Evolutionary conservation across 2,888 invertebrate species (phyloP).

Genomic region (Tenthredo distinguenda): DNA sequence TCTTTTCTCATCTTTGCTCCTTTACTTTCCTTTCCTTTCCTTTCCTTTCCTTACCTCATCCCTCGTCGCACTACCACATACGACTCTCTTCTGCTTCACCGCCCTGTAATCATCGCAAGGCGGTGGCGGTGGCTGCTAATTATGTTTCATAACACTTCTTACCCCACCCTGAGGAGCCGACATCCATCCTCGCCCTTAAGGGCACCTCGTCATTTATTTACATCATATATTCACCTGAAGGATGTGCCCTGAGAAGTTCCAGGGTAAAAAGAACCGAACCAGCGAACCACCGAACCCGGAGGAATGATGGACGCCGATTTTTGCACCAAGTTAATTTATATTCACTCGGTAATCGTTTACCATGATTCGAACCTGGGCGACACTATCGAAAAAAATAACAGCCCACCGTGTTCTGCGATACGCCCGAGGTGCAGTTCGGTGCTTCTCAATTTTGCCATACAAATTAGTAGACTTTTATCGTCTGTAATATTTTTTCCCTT

Average conservation of each 20-base stretch:
- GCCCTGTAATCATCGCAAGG: constrained; percentile 79
- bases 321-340: not conserved
- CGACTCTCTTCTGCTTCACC: constrained; percentile 70
- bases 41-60: constrained; percentile 35
- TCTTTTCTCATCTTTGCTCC: constrained; percentile 60
- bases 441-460: not conserved
- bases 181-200: constrained; percentile 74
- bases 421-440: not conserved
- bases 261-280: constrained; percentile 1
- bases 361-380: not conserved
- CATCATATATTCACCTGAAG: constrained; percentile 76
- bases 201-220: constrained; percentile 78
- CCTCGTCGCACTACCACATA: constrained; percentile 54
- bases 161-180: constrained; percentile 69
- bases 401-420: not conserved
- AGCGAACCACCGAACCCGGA: not conserved
- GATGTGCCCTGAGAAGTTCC: constrained; percentile 34
- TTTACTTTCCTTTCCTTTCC: constrained; percentile 38
- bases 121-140: constrained; percentile 78
- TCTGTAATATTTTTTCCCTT: not conserved
- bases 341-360: constrained; percentile 38
- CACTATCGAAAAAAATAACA: not conserved
- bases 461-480: not conserved
- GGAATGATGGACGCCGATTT: constrained; percentile 19
- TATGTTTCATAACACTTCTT: constrained; percentile 79